Conservation (phyloP, 35 echinoderm and acorn worm species). For the Amphiura filiformis region DNA sequence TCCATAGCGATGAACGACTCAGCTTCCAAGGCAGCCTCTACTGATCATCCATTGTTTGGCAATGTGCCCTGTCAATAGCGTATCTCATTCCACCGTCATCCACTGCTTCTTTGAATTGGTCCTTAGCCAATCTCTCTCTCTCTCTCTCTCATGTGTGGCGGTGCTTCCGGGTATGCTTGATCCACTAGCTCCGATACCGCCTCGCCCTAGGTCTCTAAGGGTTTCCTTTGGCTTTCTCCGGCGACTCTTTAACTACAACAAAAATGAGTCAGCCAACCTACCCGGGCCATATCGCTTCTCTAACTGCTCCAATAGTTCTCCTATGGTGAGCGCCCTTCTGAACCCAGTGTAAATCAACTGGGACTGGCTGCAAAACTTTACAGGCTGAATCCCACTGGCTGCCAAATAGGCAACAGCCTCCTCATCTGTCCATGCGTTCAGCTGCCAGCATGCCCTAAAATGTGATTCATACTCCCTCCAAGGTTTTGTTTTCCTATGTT, state of each 20-base stretch:
- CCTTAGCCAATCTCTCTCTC: conserved; percentile 9
- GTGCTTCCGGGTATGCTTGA: conserved; percentile 16
- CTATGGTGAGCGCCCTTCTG: not conserved
- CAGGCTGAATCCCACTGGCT: not conserved
- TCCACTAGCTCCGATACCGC: not conserved
- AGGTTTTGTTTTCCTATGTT: too few relatives aligned
- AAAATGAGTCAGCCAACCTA: not conserved
- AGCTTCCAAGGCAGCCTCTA: conserved; percentile 4
- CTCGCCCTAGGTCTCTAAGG: conserved; percentile 20
- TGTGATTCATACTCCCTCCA: conserved; percentile 39
- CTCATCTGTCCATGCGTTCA: not conserved
- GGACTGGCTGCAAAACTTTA: not conserved
- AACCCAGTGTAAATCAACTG: not conserved
- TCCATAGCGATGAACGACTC: conserved; percentile 19
- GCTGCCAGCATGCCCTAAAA: conserved; percentile 20
- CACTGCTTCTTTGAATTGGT: conserved; percentile 24
- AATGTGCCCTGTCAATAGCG: conserved; percentile 15
- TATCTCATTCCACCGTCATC: not conserved
- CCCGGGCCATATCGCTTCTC: conserved; percentile 42
- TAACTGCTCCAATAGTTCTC: not conserved
- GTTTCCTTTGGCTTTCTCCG: not conserved
- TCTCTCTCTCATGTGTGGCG: not conserved
- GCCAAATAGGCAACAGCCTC: conserved; percentile 11
- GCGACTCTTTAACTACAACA: not conserved
- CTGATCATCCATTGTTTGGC: conserved; percentile 12